A percentile compares a stretch with the other conserved stretches of the same genome.
Conservation (phyloP, 2,113 vertebrate species). For the Gymnogyps californianus region DNA sequence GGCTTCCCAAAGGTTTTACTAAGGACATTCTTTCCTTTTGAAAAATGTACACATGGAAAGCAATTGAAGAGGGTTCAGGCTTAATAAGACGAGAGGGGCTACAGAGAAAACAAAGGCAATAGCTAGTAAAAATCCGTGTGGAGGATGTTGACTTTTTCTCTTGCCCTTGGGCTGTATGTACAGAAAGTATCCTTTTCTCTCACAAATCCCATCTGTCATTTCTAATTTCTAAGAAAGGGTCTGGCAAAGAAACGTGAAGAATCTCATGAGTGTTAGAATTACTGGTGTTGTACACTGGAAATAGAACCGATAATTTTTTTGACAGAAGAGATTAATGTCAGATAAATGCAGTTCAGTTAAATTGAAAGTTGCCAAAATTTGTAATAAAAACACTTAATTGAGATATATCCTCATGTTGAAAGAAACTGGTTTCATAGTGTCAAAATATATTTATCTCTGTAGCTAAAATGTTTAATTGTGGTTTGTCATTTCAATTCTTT, state of each 20-base stretch:
- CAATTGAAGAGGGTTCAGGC: not conserved
- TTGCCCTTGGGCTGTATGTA: not conserved
- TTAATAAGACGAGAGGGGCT: not conserved
- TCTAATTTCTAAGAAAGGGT: conserved; percentile 9
- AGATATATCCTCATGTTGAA: not conserved
- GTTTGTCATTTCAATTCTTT: not conserved
- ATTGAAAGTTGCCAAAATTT: not conserved
- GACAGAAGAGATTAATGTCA: not conserved
- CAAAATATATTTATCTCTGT: not conserved
- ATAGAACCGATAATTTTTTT: not conserved
- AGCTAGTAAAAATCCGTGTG: not conserved
- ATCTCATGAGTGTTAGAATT: not conserved
- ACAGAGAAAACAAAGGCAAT: conserved; percentile 8
- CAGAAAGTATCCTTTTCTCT: conserved; percentile 7
- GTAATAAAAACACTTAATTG: not conserved
- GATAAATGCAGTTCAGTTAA: not conserved
- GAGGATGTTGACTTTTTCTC: not conserved
- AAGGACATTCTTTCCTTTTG: not conserved
- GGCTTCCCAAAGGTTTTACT: not conserved
- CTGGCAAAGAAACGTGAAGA: not conserved
- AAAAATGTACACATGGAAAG: not conserved
- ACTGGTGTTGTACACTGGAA: not conserved
- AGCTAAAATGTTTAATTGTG: not conserved
- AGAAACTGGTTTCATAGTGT: not conserved
- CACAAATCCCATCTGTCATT: conserved; percentile 25